Evolutionary conservation across 2,113 vertebrate species (phyloP).

Genomic region (Okapia johnstoni): DNA sequence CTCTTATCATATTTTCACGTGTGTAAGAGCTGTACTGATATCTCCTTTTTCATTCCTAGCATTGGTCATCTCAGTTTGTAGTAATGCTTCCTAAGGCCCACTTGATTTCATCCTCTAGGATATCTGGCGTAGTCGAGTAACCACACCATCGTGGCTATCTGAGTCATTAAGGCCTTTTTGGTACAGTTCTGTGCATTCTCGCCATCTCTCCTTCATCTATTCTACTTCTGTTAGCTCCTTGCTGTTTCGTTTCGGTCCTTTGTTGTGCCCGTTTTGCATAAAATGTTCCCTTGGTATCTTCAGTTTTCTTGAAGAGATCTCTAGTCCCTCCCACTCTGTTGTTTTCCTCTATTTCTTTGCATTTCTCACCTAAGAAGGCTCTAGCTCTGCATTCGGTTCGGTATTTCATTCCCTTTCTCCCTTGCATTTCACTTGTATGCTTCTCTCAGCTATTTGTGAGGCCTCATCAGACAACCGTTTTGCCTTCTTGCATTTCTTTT

Average conservation of each 20-base stretch:
- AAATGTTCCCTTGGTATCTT: background rate
- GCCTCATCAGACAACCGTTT: background rate
- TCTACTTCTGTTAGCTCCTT: background rate
- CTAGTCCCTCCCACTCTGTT: background rate
- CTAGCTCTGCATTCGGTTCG: background rate
- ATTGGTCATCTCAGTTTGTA: background rate
- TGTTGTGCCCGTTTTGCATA: background rate
- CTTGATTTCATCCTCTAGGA: background rate
- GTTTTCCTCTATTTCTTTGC: background rate
- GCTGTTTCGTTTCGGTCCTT: background rate
- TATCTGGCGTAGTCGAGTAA: background rate
- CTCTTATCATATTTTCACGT: background rate
- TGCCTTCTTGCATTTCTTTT: background rate
- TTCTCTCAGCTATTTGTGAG: background rate
- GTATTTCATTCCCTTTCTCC: background rate
- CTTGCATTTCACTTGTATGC: background rate
- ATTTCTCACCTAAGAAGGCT: background rate
- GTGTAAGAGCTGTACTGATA: background rate
- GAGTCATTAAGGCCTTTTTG: background rate
- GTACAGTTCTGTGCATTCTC: background rate
- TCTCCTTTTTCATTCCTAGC: background rate
- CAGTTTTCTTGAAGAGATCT: background rate
- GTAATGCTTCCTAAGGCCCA: background rate
- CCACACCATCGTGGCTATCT: background rate
- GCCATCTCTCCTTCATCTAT: background rate